Conservation (phyloP, 2,797 vertebrate genomes). For the Triplophysa bombifrons region DNA sequence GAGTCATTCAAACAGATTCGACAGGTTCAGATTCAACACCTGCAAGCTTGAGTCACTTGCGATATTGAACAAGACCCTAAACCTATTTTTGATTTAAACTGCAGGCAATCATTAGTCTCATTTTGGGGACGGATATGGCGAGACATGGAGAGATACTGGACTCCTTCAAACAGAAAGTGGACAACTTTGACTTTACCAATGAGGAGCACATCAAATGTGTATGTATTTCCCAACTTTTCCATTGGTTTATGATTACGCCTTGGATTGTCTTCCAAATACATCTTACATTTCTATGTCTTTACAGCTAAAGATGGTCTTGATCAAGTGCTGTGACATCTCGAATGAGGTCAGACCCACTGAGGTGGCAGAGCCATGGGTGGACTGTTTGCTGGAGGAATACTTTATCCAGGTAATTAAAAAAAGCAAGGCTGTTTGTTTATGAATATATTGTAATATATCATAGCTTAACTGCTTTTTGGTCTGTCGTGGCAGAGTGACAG, state of each 20-base stretch:
- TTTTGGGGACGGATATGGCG: constrained; percentile 93
- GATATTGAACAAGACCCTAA: not conserved
- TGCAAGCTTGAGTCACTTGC: not conserved
- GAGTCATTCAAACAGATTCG: constrained; percentile 86
- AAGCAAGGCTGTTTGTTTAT: not conserved
- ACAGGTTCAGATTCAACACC: constrained; percentile 69
- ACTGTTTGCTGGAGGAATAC: constrained; percentile 90
- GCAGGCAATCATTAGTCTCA: constrained; percentile 84
- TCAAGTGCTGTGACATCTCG: constrained; percentile 95
- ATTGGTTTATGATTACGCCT: not conserved
- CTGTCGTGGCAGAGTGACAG: constrained; percentile 81
- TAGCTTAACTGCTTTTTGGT: not conserved
- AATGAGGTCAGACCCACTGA: constrained; percentile 89
- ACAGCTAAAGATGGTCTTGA: constrained; percentile 92
- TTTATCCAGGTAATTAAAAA: constrained; percentile 85
- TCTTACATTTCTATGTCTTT: not conserved
- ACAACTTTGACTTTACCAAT: constrained; percentile 86
- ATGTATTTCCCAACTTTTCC: constrained; percentile 53
- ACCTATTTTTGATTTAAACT: constrained; percentile 52
- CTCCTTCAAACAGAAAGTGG: constrained; percentile 82
- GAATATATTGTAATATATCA: not conserved
- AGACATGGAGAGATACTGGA: constrained; percentile 90
- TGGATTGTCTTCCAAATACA: not conserved
- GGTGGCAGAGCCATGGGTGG: constrained; percentile 91
- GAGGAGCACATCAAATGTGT: constrained; percentile 85